Conservation (phyloP, 2,888 invertebrate species). For the Notocelia uddmanniana region DNA sequence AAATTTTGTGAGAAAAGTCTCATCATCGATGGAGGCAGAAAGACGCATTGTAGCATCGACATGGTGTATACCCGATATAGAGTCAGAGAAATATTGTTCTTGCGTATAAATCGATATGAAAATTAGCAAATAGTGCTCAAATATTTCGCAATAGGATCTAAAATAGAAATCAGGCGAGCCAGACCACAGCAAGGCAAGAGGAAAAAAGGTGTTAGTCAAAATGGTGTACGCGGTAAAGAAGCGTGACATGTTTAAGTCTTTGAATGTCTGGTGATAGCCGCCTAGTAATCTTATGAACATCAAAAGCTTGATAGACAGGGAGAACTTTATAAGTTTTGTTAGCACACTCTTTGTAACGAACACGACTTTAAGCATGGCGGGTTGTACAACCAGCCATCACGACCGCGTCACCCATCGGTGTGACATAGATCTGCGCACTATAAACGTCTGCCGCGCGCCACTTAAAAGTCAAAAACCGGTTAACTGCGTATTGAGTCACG, state of each 20-base stretch:
- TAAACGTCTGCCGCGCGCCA: too few species aligned
- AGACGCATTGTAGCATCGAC: background rate
- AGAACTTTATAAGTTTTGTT: too few species aligned
- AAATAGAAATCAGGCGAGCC: background rate
- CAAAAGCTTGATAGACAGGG: too few species aligned
- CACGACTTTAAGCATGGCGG: background rate
- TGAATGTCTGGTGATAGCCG: too few species aligned
- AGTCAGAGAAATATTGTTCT: constrained; percentile 11
- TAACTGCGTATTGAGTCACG: too few species aligned
- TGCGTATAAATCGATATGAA: background rate
- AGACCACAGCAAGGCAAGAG: background rate
- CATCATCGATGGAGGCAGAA: background rate
- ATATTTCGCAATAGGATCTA: background rate
- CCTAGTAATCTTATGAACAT: too few species aligned
- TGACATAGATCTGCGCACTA: too few species aligned
- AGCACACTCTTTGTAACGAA: too few species aligned
- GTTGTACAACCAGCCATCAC: background rate
- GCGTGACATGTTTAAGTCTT: too few species aligned
- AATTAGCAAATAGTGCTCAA: constrained; percentile 17
- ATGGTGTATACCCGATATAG: background rate
- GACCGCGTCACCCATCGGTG: too few species aligned
- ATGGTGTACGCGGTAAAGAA: too few species aligned
- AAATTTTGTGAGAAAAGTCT: constrained; percentile 1
- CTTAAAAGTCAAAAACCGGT: too few species aligned
- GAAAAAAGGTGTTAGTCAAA: background rate